Evolutionary conservation across 1,140 invertebrate species (phyloP), one percentile per base, ranked within the genome.

Genomic region (Caenorhabditis brenneri): DNA sequence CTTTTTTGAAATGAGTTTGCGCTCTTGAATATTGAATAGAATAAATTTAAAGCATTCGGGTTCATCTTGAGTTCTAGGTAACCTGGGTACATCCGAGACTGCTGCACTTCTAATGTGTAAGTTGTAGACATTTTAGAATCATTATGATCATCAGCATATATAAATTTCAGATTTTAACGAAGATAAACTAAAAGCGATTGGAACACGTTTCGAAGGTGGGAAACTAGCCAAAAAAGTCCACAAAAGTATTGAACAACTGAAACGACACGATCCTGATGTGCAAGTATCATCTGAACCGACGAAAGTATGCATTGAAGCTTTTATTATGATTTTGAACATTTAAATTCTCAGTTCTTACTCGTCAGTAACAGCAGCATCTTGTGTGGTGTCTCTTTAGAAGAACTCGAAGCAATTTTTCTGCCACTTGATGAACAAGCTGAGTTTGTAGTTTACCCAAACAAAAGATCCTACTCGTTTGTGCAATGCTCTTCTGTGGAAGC

Each of bases 141-240:
- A n/a, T n/a, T n/a, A n/a, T n/a, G n/a, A n/a, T n/a, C n/a, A n/a
- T n/a, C n/a, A n/a, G n/a, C n/a, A n/a, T n/a, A n/a, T n/a, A n/a
- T n/a, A n/a, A n/a, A n/a, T 42, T 78, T 80, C 46, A 86, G 85
- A 86, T 58, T 86, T 85, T 29, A 86, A 86, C 48, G 83, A 51
- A 31, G 46, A 80, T 0, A 86, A 86, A 74, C 24, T 0, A n/a
- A 65, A 58, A 42, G 27, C 55, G 12, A 42, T 81, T 10, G 85
- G 83, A 33, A n/a, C n/a, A 24, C 27, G 46, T 5, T 36, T 84
- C 3, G 79, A 80, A 33, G 85, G 79, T 0, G 79, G 79, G n/a
- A 86, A 84, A 49, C 80, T 86, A 19, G 29, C 46, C 29, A 85
- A 85, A 55, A 86, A 81, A 42, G 33, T 81, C 12, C 51, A 84